Percentiles rank a stretch among this genome's conserved stretches.
These are phyloP conservation scores for Drosophila arizonae DNA, from an alignment of 1,140 invertebrate genomes.

Conservation along the genomic window DNA sequence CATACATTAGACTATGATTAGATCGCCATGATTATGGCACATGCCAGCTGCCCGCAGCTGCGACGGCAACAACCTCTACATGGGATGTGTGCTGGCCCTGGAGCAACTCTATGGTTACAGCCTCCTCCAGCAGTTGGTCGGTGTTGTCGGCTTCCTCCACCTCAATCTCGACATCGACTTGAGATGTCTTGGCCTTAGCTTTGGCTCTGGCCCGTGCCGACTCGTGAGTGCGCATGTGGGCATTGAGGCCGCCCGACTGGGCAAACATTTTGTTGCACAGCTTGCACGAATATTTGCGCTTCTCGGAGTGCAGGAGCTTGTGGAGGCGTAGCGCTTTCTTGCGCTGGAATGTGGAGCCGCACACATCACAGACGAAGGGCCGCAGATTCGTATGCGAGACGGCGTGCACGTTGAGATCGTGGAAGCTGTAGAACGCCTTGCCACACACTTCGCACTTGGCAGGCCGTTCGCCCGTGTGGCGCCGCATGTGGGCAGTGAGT, in stretches of 20 bases:
- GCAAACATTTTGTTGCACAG: conserved; percentile 85
- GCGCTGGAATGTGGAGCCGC: conserved; percentile 79
- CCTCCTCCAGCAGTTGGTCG: conserved; percentile 25
- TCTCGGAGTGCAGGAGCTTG: conserved; percentile 83
- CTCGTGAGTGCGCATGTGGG: conserved; percentile 84
- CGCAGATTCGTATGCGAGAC: conserved; percentile 83
- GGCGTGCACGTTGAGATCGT: conserved; percentile 81
- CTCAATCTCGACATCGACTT: not conserved
- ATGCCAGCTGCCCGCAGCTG: conserved; percentile 39
- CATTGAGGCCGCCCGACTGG: conserved; percentile 85
- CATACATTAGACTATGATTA: too few relatives aligned
- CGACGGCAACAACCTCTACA: conserved; percentile 25
- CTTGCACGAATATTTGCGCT: conserved; percentile 84
- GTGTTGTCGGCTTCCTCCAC: not conserved
- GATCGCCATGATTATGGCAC: not conserved
- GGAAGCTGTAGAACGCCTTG: conserved; percentile 72
- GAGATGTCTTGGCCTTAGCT: conserved; percentile 6
- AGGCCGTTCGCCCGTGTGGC: conserved; percentile 89
- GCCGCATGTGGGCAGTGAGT: conserved; percentile 87
- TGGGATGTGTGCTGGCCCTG: conserved; percentile 33
- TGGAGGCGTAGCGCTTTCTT: conserved; percentile 78
- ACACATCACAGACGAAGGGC: conserved; percentile 84
- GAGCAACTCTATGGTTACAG: conserved; percentile 42
- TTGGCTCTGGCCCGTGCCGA: conserved; percentile 29
- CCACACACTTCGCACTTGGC: conserved; percentile 86